Conservation (phyloP, 2,888 invertebrate genomes). For the Trimorus sp. region DNA sequence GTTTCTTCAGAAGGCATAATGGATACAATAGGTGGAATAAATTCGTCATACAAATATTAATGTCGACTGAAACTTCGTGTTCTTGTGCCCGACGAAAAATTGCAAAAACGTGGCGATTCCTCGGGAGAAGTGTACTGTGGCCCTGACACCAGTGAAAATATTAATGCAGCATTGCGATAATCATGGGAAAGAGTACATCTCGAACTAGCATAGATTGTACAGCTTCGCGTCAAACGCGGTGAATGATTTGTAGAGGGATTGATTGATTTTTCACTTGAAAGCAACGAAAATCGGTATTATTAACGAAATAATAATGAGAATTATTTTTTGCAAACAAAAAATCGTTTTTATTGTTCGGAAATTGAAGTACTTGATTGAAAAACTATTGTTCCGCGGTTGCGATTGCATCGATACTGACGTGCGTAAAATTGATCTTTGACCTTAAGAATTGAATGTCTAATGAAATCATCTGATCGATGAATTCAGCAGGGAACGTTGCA, state of each 20-base stretch:
- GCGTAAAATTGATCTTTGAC: conserved; percentile 18
- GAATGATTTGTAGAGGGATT: conserved; percentile 29
- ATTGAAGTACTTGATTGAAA: conserved; percentile 12
- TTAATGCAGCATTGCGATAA: conserved; percentile 41
- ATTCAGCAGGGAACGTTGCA: conserved; percentile 2
- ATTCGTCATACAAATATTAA: conserved; percentile 19
- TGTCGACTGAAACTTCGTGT: conserved; percentile 1
- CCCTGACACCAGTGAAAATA: conserved; percentile 52
- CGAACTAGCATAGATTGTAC: too few species aligned
- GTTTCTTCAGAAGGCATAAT: conserved; percentile 33
- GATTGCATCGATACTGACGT: neutral
- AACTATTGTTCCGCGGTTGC: conserved; percentile 17
- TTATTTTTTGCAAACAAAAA: neutral
- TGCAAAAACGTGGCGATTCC: neutral
- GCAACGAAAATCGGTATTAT: too few species aligned
- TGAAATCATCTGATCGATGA: conserved; percentile 15
- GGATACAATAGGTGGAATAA: conserved; percentile 30
- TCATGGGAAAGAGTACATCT: conserved; percentile 36
- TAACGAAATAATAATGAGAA: too few species aligned
- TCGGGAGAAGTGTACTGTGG: conserved; percentile 3
- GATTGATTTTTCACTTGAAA: conserved; percentile 14
- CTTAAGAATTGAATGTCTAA: conserved; percentile 16
- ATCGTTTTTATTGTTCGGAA: conserved; percentile 1
- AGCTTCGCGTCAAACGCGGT: conserved; percentile 35
- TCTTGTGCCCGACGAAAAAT: conserved; percentile 7